Evolutionary conservation across 2,113 vertebrate genomes (phyloP), one percentile per base, ranked within the genome.

Genomic region (Platichthys flesus): DNA sequence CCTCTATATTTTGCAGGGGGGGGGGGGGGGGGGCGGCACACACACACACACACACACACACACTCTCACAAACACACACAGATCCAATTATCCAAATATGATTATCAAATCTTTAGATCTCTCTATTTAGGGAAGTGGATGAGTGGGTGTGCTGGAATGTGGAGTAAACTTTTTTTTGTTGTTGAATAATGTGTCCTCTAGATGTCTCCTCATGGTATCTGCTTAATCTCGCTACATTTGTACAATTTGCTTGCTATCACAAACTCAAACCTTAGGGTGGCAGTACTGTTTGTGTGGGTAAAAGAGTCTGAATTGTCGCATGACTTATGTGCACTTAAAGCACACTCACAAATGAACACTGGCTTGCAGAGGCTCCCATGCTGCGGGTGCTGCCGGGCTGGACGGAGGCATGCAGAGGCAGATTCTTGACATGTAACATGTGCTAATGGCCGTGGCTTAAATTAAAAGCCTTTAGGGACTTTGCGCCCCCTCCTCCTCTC

Each of bases 371-470:
- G 31, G 58, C 49, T 21, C 31, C 16, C 59, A 68, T 67, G 74
- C 67, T 74, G 79, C 63, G 83, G 68, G 82, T 62, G 83, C 67
- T 86, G 71, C 75, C 37, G 79, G 80, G 81, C 76, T 57, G 61
- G 45, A 85, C 63, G 47, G 71, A 84, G 84, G 86, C 90, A 82
- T 89, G 90, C 81, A 76, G 79, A 75, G 81, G 85, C 84, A 89
- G 85, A 89, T 90, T 89, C 88, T 89, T 93, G 91, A 92, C 92
- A 91, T 93, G 87, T 91, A 92, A 93, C 90, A 92, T 89, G 91
- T 91, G 90, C 91, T 94, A 93, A 95, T 92, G 90, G 85, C 83
- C 74, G 74, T 31, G 56, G 79, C 85, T 89, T 91, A 91, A 88
- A 90, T 94, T 83, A 88, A 91, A 93, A 75, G 87, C 90, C 91